Conservation (phyloP, 2,888 invertebrate species). For the Diachrysia chrysitis region DNA sequence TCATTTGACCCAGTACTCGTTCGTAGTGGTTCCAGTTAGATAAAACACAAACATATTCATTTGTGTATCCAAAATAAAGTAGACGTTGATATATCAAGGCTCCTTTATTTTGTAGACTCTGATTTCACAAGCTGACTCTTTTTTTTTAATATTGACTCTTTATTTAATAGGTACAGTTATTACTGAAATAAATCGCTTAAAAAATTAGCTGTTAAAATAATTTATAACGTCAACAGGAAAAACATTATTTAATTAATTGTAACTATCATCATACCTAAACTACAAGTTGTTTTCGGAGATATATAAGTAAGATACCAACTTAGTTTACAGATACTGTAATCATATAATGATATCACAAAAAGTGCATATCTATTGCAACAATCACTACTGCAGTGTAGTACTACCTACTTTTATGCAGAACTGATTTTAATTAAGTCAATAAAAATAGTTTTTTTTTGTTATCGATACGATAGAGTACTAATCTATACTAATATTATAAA, state of each 20-base stretch:
- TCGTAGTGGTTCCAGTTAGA: constrained; percentile 13
- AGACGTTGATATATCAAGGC: neutral
- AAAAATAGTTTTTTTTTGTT: too few relatives aligned
- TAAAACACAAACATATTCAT: constrained; percentile 28
- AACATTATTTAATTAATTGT: too few relatives aligned
- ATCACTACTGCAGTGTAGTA: too few relatives aligned
- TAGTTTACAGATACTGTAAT: neutral
- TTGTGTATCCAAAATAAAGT: neutral
- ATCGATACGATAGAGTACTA: too few relatives aligned
- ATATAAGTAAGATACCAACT: neutral
- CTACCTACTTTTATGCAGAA: too few relatives aligned
- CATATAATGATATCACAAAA: neutral
- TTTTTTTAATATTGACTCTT: too few relatives aligned
- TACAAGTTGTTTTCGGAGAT: neutral
- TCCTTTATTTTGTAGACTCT: neutral
- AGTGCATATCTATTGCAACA: neutral
- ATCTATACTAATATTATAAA: too few relatives aligned
- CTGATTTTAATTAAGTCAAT: too few relatives aligned
- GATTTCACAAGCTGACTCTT: neutral
- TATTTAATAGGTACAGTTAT: too few relatives aligned
- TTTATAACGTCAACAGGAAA: too few relatives aligned
- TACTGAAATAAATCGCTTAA: too few relatives aligned
- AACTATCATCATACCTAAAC: neutral
- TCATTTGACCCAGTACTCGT: constrained; percentile 39
- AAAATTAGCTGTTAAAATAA: too few relatives aligned